Percentiles rank a stretch among this genome's conserved stretches.
Evolutionary conservation across 2,113 vertebrate genomes (phyloP).

Genomic region (Tetrao urogallus): DNA sequence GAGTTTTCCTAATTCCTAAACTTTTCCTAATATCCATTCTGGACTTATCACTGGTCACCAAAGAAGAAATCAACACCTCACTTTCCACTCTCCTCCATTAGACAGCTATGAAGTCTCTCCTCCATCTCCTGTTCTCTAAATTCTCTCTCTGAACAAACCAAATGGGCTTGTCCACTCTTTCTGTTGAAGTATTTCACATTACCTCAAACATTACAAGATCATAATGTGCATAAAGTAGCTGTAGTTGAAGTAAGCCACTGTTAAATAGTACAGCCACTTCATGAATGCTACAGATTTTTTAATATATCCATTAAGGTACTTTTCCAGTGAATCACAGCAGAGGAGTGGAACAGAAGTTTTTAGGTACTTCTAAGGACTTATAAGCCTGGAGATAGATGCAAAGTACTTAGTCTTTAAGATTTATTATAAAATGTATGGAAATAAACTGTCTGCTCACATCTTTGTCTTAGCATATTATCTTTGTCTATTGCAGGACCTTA

Average conservation of each 20-base stretch:
- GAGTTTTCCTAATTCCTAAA: too few species aligned
- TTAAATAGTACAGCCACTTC: neutral
- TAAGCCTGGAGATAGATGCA: neutral
- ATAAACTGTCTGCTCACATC: neutral
- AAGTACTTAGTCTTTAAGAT: neutral
- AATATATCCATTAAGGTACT: neutral
- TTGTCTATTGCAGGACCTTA: conserved; percentile 84
- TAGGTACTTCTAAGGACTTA: neutral
- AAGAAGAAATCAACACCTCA: too few species aligned
- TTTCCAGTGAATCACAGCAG: neutral
- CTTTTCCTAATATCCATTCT: too few species aligned
- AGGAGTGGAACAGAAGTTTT: neutral
- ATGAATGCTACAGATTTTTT: neutral
- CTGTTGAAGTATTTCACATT: neutral
- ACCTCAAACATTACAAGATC: neutral
- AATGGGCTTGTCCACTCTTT: neutral
- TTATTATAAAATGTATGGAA: neutral
- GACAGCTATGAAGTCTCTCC: too few species aligned
- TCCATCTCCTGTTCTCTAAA: too few species aligned
- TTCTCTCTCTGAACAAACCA: neutral
- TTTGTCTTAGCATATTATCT: neutral
- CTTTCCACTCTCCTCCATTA: too few species aligned
- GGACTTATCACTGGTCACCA: too few species aligned
- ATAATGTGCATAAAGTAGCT: neutral
- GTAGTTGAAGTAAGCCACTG: neutral